Evolutionary conservation across 2,797 vertebrate genomes (phyloP).

Genomic region (Acanthiza pusilla): DNA sequence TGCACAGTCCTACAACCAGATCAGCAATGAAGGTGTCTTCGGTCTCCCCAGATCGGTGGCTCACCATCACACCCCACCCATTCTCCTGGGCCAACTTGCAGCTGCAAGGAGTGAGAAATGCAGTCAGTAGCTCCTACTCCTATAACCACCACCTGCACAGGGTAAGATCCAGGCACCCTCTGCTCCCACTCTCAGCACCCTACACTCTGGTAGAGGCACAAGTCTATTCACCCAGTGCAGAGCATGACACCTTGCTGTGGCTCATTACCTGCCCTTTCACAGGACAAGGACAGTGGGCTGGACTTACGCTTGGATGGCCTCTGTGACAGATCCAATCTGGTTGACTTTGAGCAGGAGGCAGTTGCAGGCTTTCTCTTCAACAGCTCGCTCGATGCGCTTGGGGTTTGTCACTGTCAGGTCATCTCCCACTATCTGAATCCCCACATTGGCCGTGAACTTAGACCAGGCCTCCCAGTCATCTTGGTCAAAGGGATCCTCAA

Average conservation of each 20-base stretch:
- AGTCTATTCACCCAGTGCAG: background rate
- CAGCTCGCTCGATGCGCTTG: constrained; percentile 85
- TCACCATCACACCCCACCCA: constrained; percentile 95
- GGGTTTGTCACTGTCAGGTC: constrained; percentile 93
- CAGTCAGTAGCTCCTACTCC: background rate
- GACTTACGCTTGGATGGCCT: constrained; percentile 91
- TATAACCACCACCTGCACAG: background rate
- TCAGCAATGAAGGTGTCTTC: constrained; percentile 95
- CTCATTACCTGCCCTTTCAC: background rate
- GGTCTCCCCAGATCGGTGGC: constrained; percentile 91
- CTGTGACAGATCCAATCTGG: constrained; percentile 91
- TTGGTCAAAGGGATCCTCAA: constrained; percentile 94
- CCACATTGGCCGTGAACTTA: constrained; percentile 86
- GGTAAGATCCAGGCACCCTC: background rate
- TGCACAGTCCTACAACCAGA: constrained; percentile 92
- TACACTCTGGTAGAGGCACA: background rate
- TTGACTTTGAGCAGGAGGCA: constrained; percentile 94
- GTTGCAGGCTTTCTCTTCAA: constrained; percentile 92
- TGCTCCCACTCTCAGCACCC: background rate
- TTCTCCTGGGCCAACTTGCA: constrained; percentile 94
- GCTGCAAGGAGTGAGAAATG: constrained; percentile 59
- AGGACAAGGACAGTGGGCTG: background rate
- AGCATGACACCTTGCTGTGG: background rate
- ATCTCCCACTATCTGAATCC: constrained; percentile 92
- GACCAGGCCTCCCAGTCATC: constrained; percentile 94